Conservation (phyloP, 2,888 invertebrate genomes). For the Drosophila paramelanica region DNA sequence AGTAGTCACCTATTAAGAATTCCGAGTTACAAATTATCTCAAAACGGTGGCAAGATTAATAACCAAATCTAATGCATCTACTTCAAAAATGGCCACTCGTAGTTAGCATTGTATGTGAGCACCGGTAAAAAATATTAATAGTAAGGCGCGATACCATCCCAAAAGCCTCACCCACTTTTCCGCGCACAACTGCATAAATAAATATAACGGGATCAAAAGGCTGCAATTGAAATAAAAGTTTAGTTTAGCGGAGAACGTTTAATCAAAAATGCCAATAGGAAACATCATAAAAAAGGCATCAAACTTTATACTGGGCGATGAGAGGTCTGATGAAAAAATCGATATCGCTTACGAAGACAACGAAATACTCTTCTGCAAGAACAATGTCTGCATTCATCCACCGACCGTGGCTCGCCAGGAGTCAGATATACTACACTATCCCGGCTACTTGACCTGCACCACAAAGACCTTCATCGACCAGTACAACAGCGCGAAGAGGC, state of each 20-base stretch:
- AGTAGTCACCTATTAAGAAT: constrained; percentile 8
- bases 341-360: constrained; percentile 91
- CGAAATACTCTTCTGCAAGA: constrained; percentile 95
- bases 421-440: constrained; percentile 94
- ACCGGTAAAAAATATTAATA: constrained; percentile 15
- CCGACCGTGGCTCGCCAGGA: constrained; percentile 93
- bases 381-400: constrained; percentile 98
- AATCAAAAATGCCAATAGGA: constrained; percentile 89
- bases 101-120: constrained; percentile 18
- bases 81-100: constrained; percentile 1
- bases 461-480: constrained; percentile 92
- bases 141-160: constrained; percentile 12
- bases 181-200: constrained; percentile 12
- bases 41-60: background rate
- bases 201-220: constrained; percentile 26
- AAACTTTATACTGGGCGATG: constrained; percentile 91
- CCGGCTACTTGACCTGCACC: constrained; percentile 95
- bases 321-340: constrained; percentile 87
- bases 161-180: constrained; percentile 12
- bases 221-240: constrained; percentile 2
- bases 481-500: constrained; percentile 90
- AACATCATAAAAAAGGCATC: constrained; percentile 92
- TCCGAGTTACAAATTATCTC: constrained; percentile 22
- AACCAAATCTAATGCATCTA: constrained; percentile 9
- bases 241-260: background rate